Evolutionary conservation across 2,888 invertebrate species (phyloP), one percentile per base, ranked within the genome.

Genomic region (Trachelus stipa): DNA sequence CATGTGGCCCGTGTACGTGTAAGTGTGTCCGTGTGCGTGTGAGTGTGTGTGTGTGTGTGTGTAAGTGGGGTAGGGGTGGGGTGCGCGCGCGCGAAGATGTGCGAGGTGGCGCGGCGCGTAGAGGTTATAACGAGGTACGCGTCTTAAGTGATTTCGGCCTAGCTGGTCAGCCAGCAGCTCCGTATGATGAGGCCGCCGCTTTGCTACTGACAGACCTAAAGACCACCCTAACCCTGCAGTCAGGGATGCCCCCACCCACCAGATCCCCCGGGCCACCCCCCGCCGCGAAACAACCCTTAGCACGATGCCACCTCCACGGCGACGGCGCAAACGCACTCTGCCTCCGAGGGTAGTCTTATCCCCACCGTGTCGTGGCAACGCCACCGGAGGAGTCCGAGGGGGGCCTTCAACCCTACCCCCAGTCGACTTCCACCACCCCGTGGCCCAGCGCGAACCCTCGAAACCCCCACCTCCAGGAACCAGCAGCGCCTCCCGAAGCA

Each of bases 171-270:
- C 87, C 89, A 88, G 90, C 90, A 91, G 91, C 90, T 90, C 91
- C 91, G 91, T 91, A 88, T 91, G 90, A 91, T 89, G 89, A 91
- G 91, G 91, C 91, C 91, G 91, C 91, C 91, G 91, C 91, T 91
- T 91, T 88, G 89, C 91, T 91, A 91, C 91, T 91, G 90, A 90
- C 90, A 87, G 87, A 87, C 87, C 85, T 85, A 87, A 88, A 88
- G 87, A 91, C 91, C 91, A 90, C 90, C 91, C 91, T 91, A 90
- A 91, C 91, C 90, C 88, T 89, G 87, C 88, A 88, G 89, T 87
- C 87, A 86, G 86, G 86, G 80, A 79, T 79, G 83, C 84, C 81
- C 81, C 85, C 84, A 82, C 84, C 84, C 81, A 56, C 56, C 23
- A 23, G 15, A 56, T 23, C 82, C 37, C 30, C 40, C 83, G 77